These are phyloP conservation scores for Leptinotarsa undecemlineata DNA, from an alignment of 1,140 invertebrate genomes.

Conservation along the genomic window DNA sequence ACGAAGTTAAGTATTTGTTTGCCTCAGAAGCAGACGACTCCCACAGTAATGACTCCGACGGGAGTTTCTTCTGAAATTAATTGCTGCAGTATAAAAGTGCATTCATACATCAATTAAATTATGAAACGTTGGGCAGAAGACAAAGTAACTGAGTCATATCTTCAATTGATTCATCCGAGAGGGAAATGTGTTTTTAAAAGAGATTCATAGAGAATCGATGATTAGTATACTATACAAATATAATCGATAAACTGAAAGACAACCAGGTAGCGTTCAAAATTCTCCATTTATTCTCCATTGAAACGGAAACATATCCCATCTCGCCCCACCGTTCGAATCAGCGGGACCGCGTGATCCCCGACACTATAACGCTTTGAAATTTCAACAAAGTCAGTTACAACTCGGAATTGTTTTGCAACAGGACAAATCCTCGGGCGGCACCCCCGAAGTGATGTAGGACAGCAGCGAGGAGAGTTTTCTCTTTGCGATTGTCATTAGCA, in stretches of 20 bases:
- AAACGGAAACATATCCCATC: background rate
- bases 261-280: background rate
- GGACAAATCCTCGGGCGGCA: background rate
- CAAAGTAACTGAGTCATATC: no score
- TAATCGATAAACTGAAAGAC: background rate
- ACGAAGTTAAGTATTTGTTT: no score
- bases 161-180: no score
- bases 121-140: no score
- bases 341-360: background rate
- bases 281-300: background rate
- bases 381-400: constrained; percentile 3
- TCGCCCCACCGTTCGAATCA: background rate
- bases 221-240: no score
- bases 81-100: no score
- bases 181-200: no score
- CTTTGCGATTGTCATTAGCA: constrained; percentile 2
- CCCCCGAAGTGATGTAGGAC: background rate
- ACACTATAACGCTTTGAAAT: constrained; percentile 1
- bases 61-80: no score
- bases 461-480: background rate
- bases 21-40: no score
- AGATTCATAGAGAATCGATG: background rate
- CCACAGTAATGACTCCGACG: no score
- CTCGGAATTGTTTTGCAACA: background rate
- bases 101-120: no score